Percentiles rank a stretch among this genome's conserved stretches.
Evolutionary conservation across 2,113 vertebrate species (phyloP).

Genomic region (Channa argus): DNA sequence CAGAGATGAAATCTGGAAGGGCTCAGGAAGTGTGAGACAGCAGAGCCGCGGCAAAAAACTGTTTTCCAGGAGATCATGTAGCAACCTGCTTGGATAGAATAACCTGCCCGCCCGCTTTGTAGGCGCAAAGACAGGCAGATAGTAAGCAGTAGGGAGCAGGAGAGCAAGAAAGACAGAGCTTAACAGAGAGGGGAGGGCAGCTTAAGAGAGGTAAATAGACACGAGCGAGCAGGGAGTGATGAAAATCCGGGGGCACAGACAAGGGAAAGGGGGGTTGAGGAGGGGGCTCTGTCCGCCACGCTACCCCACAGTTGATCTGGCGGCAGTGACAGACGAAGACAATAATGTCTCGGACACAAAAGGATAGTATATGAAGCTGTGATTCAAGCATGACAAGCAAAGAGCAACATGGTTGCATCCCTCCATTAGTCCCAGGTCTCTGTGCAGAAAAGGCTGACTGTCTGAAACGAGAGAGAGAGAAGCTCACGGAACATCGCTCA

Average conservation of each 20-base stretch:
- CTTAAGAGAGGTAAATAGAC: constrained; percentile 75
- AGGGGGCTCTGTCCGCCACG: constrained; percentile 62
- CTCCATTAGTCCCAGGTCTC: constrained; percentile 75
- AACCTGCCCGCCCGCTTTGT: constrained; percentile 76
- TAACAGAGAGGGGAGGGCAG: constrained; percentile 66
- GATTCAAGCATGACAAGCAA: constrained; percentile 75
- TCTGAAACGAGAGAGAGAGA: constrained; percentile 66
- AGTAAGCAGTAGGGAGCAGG: constrained; percentile 58
- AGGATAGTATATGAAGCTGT: constrained; percentile 61
- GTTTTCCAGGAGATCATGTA: constrained; percentile 88
- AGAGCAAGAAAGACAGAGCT: constrained; percentile 57
- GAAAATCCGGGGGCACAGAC: constrained; percentile 65
- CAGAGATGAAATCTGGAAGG: constrained; percentile 57
- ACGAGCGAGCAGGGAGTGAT: constrained; percentile 64
- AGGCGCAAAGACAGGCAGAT: constrained; percentile 73
- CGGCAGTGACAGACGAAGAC: constrained; percentile 69
- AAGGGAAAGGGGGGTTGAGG: constrained; percentile 66
- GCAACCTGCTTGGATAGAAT: constrained; percentile 82
- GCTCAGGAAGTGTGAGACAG: constrained; percentile 67
- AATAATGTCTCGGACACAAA: constrained; percentile 75
- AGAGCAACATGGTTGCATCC: constrained; percentile 62
- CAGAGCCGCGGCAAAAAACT: constrained; percentile 59
- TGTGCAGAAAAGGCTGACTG: constrained; percentile 50
- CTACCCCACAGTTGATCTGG: constrained; percentile 73
- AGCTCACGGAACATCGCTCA: constrained; percentile 73